Conservation (phyloP, 2,797 vertebrate genomes). For the Notoglanidium macrostoma region DNA sequence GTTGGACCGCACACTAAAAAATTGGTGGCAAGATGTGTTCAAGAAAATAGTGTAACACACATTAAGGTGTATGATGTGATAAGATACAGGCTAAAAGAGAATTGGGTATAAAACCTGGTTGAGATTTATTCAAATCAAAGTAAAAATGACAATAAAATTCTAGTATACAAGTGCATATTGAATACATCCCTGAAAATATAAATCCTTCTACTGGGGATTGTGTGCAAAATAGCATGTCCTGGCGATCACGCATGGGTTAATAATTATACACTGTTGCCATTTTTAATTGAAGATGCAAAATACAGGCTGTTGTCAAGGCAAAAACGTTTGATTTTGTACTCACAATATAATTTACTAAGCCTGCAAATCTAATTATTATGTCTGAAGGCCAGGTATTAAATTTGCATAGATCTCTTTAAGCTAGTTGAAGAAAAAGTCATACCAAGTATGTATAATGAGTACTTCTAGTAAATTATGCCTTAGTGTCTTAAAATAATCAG, state of each 20-base stretch:
- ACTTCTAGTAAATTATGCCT: not conserved
- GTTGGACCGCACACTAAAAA: not conserved
- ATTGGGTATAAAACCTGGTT: not conserved
- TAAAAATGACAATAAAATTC: not conserved
- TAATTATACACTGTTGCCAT: not conserved
- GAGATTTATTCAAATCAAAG: not conserved
- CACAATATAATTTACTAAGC: not conserved
- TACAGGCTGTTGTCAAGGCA: not conserved
- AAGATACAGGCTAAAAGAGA: not conserved
- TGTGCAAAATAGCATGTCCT: not conserved
- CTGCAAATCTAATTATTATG: not conserved
- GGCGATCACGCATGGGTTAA: not conserved
- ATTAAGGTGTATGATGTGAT: not conserved
- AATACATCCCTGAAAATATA: not conserved
- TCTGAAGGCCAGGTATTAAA: not conserved
- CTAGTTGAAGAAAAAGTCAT: not conserved
- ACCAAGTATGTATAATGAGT: not conserved
- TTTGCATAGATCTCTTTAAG: not conserved
- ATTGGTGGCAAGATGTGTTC: not conserved
- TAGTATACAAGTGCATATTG: not conserved
- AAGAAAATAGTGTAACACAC: not conserved
- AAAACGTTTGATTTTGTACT: not conserved
- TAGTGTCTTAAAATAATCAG: not conserved
- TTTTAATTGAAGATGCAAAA: not conserved
- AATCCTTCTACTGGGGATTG: not conserved